Conservation (phyloP, 2,797 vertebrate genomes). For the Schizothorax lantsangensis region DNA sequence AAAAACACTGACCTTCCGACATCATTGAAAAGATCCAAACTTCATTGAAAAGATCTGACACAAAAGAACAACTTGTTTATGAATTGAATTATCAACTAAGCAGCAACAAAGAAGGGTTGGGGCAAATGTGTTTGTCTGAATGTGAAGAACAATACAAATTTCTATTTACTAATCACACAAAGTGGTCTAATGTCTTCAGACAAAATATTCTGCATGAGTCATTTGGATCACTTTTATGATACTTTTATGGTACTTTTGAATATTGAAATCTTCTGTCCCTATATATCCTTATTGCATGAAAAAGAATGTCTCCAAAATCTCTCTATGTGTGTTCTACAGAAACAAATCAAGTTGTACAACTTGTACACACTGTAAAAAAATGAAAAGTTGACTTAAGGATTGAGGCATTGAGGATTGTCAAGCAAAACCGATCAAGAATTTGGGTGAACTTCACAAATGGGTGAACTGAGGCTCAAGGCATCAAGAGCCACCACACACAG, state of each 20-base stretch:
- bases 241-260: background rate
- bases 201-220: background rate
- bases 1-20: background rate
- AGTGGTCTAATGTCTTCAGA: constrained; percentile 1
- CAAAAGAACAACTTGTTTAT: background rate
- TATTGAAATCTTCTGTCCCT: background rate
- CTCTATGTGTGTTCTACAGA: background rate
- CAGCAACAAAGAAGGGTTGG: background rate
- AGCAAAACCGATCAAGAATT: too few relatives aligned
- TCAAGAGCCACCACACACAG: too few relatives aligned
- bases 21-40: too few relatives aligned
- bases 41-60: background rate
- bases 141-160: background rate
- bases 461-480: too few relatives aligned
- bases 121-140: background rate
- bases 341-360: background rate
- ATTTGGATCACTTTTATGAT: background rate
- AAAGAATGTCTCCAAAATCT: background rate
- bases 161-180: background rate
- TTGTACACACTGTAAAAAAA: too few relatives aligned
- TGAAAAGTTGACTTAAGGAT: too few relatives aligned
- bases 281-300: background rate
- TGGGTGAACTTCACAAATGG: too few relatives aligned
- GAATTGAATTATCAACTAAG: background rate
- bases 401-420: too few relatives aligned